These are phyloP conservation scores for Gerosis bhagava DNA, from an alignment of 2,888 invertebrate genomes.

Conservation along the genomic window DNA sequence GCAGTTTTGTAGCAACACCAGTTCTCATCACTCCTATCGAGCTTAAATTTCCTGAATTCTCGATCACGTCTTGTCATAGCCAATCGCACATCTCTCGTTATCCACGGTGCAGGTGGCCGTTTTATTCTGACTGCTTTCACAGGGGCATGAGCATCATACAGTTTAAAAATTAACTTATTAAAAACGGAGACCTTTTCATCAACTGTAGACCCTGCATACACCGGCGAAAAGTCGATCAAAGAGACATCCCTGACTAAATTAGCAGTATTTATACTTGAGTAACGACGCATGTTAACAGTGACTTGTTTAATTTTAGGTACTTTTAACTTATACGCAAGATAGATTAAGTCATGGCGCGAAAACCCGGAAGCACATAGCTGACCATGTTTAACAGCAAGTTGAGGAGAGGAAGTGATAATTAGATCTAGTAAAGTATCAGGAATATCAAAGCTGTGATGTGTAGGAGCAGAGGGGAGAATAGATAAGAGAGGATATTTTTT, in stretches of 20 bases:
- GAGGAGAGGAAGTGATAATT: neutral
- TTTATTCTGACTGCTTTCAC: neutral
- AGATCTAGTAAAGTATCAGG: constrained; percentile 4
- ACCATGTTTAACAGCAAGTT: neutral
- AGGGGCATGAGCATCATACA: constrained; percentile 6
- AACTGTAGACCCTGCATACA: neutral
- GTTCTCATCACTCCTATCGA: constrained; percentile 3
- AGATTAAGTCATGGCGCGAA: constrained; percentile 15
- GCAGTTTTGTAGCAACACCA: neutral
- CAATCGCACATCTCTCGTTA: neutral
- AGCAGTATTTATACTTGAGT: neutral
- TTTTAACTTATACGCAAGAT: constrained; percentile 10
- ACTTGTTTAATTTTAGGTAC: constrained; percentile 3
- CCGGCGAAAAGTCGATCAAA: neutral
- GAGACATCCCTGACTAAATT: neutral
- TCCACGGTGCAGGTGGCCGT: constrained; percentile 2
- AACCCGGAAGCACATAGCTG: constrained; percentile 14
- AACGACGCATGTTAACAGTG: neutral
- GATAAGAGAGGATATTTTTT: too few relatives aligned
- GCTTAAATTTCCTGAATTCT: constrained; percentile 1
- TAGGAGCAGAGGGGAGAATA: neutral
- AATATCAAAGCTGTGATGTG: neutral
- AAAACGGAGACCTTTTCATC: constrained; percentile 7
- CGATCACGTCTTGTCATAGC: constrained; percentile 3
- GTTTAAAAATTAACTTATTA: neutral